phyloP scores from a whole-genome alignment of 2,888 invertebrate species.

The Cheilosia soror region DNA sequence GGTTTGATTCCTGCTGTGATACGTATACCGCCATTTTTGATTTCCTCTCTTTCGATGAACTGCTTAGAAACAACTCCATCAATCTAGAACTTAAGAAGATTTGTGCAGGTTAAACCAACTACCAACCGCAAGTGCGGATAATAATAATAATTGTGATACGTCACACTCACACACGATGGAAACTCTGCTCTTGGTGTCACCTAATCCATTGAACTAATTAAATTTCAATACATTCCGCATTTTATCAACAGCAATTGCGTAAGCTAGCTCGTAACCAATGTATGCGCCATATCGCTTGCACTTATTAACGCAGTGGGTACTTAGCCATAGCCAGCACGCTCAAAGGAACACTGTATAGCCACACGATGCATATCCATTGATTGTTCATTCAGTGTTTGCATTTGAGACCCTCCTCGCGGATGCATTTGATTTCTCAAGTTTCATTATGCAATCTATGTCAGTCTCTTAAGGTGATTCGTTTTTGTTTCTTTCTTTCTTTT shows the following conservation, averaged over 20 bases:
- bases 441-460: constrained; percentile 61
- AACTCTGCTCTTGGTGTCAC: constrained; percentile 35
- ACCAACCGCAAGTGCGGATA: constrained; percentile 2
- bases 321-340: neutral
- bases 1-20: constrained; percentile 3
- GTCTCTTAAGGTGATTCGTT: constrained; percentile 15
- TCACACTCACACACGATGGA: neutral
- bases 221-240: constrained; percentile 70
- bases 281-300: constrained; percentile 65
- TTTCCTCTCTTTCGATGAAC: no score
- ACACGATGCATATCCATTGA: constrained; percentile 43
- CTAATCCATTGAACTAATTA: constrained; percentile 70
- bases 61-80: neutral
- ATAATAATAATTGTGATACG: neutral
- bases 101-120: neutral
- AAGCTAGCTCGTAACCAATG: constrained; percentile 48
- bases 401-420: constrained; percentile 13
- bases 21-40: neutral
- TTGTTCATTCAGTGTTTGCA: constrained; percentile 60
- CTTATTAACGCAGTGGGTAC: constrained; percentile 9
- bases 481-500: neutral
- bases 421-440: constrained; percentile 58
- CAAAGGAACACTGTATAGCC: constrained; percentile 32
- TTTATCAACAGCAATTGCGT: constrained; percentile 45
- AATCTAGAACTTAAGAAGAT: neutral